Conservation (phyloP, 2,113 vertebrate genomes). For the Plecturocebus donacophilus region DNA sequence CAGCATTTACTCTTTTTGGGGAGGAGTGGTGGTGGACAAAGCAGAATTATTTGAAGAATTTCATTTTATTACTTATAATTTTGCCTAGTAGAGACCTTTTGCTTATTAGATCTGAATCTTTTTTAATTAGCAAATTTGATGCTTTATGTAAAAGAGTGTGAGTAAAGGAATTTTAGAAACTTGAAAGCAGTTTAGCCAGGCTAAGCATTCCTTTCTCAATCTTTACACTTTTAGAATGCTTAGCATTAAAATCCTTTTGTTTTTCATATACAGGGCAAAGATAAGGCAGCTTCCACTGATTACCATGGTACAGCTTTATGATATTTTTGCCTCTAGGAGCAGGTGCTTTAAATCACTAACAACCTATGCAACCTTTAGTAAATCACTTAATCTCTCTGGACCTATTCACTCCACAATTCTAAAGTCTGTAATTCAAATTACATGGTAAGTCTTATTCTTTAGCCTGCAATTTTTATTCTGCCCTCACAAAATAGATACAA, state of each 20-base stretch:
- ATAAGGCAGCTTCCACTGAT: constrained; percentile 49
- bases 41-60: constrained; percentile 33
- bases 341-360: constrained; percentile 53
- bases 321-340: constrained; percentile 9
- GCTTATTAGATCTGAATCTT: constrained; percentile 45
- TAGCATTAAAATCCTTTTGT: constrained; percentile 42
- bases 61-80: constrained; percentile 39
- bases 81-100: constrained; percentile 32
- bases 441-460: neutral
- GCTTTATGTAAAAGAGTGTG: constrained; percentile 48
- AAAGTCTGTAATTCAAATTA: neutral
- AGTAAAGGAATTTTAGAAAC: constrained; percentile 59
- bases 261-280: constrained; percentile 49
- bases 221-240: constrained; percentile 52
- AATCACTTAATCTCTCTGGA: constrained; percentile 49
- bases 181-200: constrained; percentile 57
- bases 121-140: constrained; percentile 62
- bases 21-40: neutral
- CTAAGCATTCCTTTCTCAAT: constrained; percentile 58
- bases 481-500: neutral
- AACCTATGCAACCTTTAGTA: constrained; percentile 46
- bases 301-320: neutral
- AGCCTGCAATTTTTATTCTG: neutral
- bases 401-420: neutral
- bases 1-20: neutral